Conservation (phyloP, 1,140 invertebrate species). For the Apolygus lucorum region DNA sequence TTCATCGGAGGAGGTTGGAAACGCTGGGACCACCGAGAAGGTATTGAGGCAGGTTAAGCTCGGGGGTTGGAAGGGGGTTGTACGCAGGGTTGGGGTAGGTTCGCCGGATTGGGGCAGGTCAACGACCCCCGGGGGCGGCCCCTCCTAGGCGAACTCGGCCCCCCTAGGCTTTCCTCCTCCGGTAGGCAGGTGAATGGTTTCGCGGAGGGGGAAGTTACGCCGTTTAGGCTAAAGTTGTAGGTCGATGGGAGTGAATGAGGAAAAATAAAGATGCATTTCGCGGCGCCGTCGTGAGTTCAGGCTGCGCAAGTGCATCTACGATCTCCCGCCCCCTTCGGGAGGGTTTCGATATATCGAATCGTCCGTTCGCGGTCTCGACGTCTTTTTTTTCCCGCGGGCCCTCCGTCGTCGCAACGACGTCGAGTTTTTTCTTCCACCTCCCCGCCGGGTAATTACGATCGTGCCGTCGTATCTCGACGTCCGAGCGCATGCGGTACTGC, state of each 20-base stretch:
- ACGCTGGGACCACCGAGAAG: not conserved
- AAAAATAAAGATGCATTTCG: too few relatives aligned
- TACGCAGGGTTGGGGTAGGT: constrained; percentile 2
- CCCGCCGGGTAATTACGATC: too few relatives aligned
- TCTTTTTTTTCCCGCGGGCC: too few relatives aligned
- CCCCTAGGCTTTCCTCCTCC: not conserved
- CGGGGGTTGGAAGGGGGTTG: not conserved
- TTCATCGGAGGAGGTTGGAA: not conserved
- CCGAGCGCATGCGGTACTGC: constrained; percentile 21
- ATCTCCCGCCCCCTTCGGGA: too few relatives aligned
- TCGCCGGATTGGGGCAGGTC: constrained; percentile 4
- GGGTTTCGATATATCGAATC: too few relatives aligned
- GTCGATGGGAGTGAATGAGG: too few relatives aligned
- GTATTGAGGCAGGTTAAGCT: not conserved
- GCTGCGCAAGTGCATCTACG: too few relatives aligned
- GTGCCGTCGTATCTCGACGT: not conserved
- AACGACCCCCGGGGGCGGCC: not conserved
- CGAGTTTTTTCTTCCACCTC: not conserved
- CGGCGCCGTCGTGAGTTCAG: too few relatives aligned
- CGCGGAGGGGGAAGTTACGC: not conserved
- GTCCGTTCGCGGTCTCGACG: too few relatives aligned
- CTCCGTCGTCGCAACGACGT: not conserved
- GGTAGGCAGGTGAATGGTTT: not conserved
- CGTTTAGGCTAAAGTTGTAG: too few relatives aligned
- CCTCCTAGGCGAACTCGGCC: not conserved